A percentile compares a stretch with the other conserved stretches of the same genome.
phyloP scores from a whole-genome alignment of 1,140 invertebrate species.

The Penaeus chinensis region DNA sequence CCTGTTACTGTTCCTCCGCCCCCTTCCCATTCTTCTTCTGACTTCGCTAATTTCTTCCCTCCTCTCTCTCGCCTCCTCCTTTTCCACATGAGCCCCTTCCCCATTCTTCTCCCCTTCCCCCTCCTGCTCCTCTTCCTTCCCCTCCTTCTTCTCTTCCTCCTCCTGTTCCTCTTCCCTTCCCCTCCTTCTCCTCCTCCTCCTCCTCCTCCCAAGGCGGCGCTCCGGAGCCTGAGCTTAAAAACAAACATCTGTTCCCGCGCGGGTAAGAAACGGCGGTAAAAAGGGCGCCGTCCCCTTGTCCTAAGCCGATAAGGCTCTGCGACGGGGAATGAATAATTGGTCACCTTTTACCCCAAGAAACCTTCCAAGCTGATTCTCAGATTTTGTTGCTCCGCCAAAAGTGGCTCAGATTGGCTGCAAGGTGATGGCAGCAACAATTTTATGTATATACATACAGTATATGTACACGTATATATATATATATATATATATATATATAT shows the following conservation, averaged over 20 bases:
- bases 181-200: neutral
- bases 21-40: too few relatives aligned
- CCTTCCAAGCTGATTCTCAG: too few relatives aligned
- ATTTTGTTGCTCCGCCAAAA: too few relatives aligned
- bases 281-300: constrained; percentile 37
- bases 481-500: constrained; percentile 14
- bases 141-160: constrained; percentile 8
- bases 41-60: too few relatives aligned
- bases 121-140: neutral
- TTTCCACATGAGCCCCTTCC: too few relatives aligned
- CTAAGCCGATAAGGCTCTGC: constrained; percentile 50
- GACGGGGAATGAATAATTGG: constrained; percentile 47
- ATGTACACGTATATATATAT: neutral
- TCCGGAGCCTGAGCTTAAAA: constrained; percentile 37
- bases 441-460: neutral
- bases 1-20: too few relatives aligned
- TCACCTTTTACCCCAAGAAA: constrained; percentile 26
- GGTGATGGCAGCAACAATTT: neutral
- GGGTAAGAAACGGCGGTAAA: constrained; percentile 43
- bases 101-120: neutral
- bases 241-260: constrained; percentile 53
- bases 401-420: too few relatives aligned
- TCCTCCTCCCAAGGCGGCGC: neutral
- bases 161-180: neutral
- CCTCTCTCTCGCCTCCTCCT: too few relatives aligned